Evolutionary conservation across 1,140 invertebrate species (phyloP).

Genomic region (Neodiprion pinetum): DNA sequence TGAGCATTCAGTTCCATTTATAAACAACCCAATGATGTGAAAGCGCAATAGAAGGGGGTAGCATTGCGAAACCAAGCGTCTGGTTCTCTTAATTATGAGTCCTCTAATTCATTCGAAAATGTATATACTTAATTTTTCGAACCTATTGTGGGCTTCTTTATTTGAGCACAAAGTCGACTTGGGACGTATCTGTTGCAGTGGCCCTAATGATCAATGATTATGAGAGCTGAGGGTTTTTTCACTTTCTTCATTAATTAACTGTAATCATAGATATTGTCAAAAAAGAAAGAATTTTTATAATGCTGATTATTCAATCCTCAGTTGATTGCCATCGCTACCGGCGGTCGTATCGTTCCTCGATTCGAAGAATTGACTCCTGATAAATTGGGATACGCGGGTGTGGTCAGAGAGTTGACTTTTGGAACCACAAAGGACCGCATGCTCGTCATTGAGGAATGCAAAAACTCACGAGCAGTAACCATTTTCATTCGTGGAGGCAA

Average conservation of each 20-base stretch:
- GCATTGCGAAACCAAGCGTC: slow-evolving; percentile 20
- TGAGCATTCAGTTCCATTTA: slow-evolving; percentile 5
- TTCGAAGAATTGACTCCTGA: slow-evolving; percentile 94
- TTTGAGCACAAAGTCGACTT: slow-evolving; percentile 22
- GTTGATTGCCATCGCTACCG: slow-evolving; percentile 98
- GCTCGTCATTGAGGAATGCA: slow-evolving; percentile 98
- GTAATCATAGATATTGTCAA: slow-evolving; percentile 14
- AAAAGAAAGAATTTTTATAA: background rate
- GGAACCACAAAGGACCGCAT: slow-evolving; percentile 98
- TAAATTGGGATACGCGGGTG: slow-evolving; percentile 93
- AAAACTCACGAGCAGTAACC: slow-evolving; percentile 96
- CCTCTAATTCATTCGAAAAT: slow-evolving; percentile 9
- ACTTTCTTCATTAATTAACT: slow-evolving; percentile 16
- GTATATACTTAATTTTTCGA: slow-evolving; percentile 9
- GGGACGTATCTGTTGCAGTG: slow-evolving; percentile 34
- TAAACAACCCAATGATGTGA: slow-evolving; percentile 49
- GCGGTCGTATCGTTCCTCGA: slow-evolving; percentile 96
- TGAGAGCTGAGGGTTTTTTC: slow-evolving; percentile 53
- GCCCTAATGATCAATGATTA: slow-evolving; percentile 58
- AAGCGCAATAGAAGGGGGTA: slow-evolving; percentile 45
- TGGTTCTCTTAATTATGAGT: slow-evolving; percentile 9
- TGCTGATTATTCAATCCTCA: slow-evolving; percentile 45
- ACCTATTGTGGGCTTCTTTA: slow-evolving; percentile 21
- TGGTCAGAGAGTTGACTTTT: slow-evolving; percentile 92
- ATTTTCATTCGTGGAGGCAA: slow-evolving; percentile 98